A percentile compares a stretch with the other conserved stretches of the same genome.
phyloP scores from a whole-genome alignment of 1,140 invertebrate species.

The Aphelenchoides besseyi region DNA sequence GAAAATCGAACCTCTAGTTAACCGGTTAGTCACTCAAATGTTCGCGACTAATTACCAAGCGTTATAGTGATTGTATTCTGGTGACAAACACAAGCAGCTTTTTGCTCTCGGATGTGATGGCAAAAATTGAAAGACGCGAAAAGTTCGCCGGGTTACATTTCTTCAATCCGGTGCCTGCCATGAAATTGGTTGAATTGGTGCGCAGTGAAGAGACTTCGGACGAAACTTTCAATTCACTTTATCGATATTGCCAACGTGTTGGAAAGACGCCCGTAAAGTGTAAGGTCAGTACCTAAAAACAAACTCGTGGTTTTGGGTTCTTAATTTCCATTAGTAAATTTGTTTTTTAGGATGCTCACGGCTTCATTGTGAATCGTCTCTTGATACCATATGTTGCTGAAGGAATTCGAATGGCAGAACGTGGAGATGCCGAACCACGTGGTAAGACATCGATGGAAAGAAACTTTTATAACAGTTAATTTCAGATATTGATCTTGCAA shows the following conservation, averaged over 20 bases:
- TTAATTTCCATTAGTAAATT: too few species aligned
- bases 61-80: slow-evolving; percentile 66
- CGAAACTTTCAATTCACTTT: slow-evolving; percentile 72
- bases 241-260: slow-evolving; percentile 75
- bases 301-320: not conserved
- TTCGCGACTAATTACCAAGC: not conserved
- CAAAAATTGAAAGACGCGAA: slow-evolving; percentile 65
- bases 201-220: slow-evolving; percentile 68
- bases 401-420: slow-evolving; percentile 74
- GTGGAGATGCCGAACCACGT: slow-evolving; percentile 70
- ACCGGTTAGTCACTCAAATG: slow-evolving; percentile 13
- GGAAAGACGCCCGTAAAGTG: slow-evolving; percentile 61
- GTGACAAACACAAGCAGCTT: slow-evolving; percentile 85
- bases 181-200: slow-evolving; percentile 77
- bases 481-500: too few species aligned
- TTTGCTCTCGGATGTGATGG: slow-evolving; percentile 77
- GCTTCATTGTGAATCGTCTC: slow-evolving; percentile 80
- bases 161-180: slow-evolving; percentile 86
- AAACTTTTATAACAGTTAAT: too few species aligned
- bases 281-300: slow-evolving; percentile 65
- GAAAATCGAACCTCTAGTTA: slow-evolving; percentile 10
- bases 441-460: slow-evolving; percentile 67
- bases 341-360: slow-evolving; percentile 72
- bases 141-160: slow-evolving; percentile 81
- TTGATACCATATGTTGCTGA: slow-evolving; percentile 76